Percentiles rank a stretch among this genome's conserved stretches.
These are phyloP conservation scores for Antennarius striatus DNA, from an alignment of 2,113 vertebrate species.

Conservation along the genomic window DNA sequence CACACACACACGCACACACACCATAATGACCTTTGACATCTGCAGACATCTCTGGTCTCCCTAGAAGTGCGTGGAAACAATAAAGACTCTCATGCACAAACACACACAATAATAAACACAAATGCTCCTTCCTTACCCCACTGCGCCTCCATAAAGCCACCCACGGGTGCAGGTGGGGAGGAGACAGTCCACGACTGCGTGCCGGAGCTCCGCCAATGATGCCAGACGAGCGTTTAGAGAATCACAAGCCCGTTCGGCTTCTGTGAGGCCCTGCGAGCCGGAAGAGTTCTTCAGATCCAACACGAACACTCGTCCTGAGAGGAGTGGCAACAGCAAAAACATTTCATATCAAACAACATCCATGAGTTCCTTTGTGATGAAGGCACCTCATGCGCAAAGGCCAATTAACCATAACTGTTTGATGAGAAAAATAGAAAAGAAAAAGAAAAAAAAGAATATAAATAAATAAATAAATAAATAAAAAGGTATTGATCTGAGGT, in stretches of 20 bases:
- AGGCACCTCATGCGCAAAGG: no score
- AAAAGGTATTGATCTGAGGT: no score
- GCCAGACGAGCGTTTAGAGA: slow-evolving; percentile 83
- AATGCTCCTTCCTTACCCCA: slow-evolving; percentile 83
- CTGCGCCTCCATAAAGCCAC: slow-evolving; percentile 85
- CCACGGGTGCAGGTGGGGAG: slow-evolving; percentile 84
- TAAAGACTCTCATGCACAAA: slow-evolving; percentile 9
- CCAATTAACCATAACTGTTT: no score
- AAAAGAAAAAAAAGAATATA: no score
- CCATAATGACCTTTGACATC: slow-evolving; percentile 53
- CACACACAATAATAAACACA: background rate
- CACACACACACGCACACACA: slow-evolving; percentile 19
- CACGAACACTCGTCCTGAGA: slow-evolving; percentile 87
- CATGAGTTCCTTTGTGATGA: no score
- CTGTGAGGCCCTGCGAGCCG: slow-evolving; percentile 72
- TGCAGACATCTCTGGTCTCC: background rate
- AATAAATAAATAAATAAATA: no score
- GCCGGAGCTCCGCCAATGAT: slow-evolving; percentile 84
- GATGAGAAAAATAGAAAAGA: no score
- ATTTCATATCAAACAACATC: no score
- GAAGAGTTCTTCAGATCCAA: slow-evolving; percentile 82
- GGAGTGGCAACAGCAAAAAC: background rate
- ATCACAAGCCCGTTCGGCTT: slow-evolving; percentile 82
- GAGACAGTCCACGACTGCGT: slow-evolving; percentile 86
- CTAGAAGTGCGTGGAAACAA: slow-evolving; percentile 17